These are phyloP conservation scores for Strix occidentalis DNA, from an alignment of 2,797 vertebrate genomes.

Conservation along the genomic window DNA sequence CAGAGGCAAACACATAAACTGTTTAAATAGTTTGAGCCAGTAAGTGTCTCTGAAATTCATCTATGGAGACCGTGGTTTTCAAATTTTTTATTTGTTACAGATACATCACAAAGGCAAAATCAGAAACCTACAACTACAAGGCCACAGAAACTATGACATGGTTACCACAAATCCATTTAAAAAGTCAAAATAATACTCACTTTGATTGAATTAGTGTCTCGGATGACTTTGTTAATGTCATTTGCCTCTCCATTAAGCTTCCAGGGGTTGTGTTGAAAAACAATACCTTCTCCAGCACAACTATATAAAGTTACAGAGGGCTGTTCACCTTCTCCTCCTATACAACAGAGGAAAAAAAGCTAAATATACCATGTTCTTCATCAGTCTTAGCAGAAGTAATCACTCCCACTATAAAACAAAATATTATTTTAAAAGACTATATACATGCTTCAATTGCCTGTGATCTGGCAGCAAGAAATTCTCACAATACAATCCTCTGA, in stretches of 20 bases:
- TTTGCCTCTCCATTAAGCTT: conserved; percentile 86
- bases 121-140: not conserved
- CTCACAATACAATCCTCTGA: not conserved
- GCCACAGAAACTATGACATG: not conserved
- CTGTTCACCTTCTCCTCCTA: conserved; percentile 81
- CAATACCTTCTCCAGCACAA: conserved; percentile 91
- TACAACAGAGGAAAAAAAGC: not conserved
- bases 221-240: conserved; percentile 91
- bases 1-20: not conserved
- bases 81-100: not conserved
- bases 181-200: conserved; percentile 70
- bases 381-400: not conserved
- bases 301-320: conserved; percentile 87
- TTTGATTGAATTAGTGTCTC: conserved; percentile 89
- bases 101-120: not conserved
- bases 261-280: conserved; percentile 91
- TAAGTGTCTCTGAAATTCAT: not conserved
- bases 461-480: not conserved
- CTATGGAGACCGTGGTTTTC: not conserved
- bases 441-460: not conserved
- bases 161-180: not conserved
- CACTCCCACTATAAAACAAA: not conserved
- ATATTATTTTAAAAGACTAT: not conserved
- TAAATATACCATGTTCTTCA: not conserved
- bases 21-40: not conserved